Evolutionary conservation across 1,140 invertebrate genomes (phyloP).

Genomic region (Cotesia chilonis): DNA sequence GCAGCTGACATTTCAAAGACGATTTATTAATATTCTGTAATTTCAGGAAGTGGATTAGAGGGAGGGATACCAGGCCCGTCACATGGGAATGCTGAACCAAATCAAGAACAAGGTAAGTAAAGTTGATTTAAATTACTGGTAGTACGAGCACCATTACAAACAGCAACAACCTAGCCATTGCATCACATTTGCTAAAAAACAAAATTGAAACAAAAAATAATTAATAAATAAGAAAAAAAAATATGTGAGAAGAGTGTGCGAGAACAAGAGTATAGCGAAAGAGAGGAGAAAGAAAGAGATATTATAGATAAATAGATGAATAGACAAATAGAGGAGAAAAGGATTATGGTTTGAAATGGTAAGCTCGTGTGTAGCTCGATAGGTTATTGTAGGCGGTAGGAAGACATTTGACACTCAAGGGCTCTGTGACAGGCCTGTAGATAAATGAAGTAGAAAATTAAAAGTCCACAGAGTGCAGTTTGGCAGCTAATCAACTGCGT

Average conservation of each 20-base stretch:
- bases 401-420: conserved; percentile 65
- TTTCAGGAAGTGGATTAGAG: conserved; percentile 59
- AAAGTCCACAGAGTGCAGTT: conserved; percentile 65
- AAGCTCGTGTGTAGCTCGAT: conserved; percentile 66
- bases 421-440: conserved; percentile 15
- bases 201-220: conserved; percentile 16
- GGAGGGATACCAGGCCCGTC: conserved; percentile 63
- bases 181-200: conserved; percentile 51
- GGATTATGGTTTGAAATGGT: conserved; percentile 65
- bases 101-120: conserved; percentile 65
- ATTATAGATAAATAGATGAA: conserved; percentile 7
- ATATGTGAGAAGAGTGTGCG: conserved; percentile 63
- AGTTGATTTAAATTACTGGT: conserved; percentile 54
- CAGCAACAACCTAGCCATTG: conserved; percentile 67
- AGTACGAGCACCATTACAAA: conserved; percentile 68
- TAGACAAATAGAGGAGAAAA: conserved; percentile 21
- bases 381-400: conserved; percentile 65
- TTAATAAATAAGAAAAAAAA: conserved; percentile 9
- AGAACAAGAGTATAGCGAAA: conserved; percentile 55
- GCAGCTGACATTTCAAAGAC: not conserved
- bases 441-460: conserved; percentile 36
- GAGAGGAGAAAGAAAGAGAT: conserved; percentile 37
- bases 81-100: conserved; percentile 58
- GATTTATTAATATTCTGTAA: conserved; percentile 6
- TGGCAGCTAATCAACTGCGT: conserved; percentile 61